Evolutionary conservation across 2,888 invertebrate genomes (phyloP).

Genomic region (Miltochrista miniata): DNA sequence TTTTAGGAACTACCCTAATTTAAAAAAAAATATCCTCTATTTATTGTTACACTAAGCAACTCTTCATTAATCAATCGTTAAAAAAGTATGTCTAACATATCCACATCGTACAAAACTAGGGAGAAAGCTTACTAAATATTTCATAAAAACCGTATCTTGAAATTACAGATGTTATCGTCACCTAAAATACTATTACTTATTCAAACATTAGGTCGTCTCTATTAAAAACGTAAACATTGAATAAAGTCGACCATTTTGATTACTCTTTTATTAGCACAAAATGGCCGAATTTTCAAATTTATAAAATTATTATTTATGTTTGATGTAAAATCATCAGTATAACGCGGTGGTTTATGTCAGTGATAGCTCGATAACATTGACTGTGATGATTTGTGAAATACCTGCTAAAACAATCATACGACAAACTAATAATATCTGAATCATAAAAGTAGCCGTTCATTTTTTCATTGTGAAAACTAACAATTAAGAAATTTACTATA

Average conservation of each 20-base stretch:
- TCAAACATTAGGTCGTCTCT: background rate
- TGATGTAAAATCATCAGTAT: background rate
- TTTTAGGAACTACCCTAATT: too few species aligned
- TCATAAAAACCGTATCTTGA: too few species aligned
- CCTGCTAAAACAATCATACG: conserved; percentile 6
- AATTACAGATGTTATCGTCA: background rate
- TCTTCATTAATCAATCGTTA: too few species aligned
- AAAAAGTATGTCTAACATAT: too few species aligned
- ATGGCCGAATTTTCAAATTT: background rate
- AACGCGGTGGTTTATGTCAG: conserved; percentile 20
- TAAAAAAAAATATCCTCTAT: too few species aligned
- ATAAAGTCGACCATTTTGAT: background rate
- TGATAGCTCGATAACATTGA: conserved; percentile 28
- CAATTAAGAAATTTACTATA: background rate
- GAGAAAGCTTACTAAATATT: too few species aligned
- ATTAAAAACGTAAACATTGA: background rate
- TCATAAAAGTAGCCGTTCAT: background rate
- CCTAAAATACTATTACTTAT: background rate
- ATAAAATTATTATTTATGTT: background rate
- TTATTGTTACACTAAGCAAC: too few species aligned
- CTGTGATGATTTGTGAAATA: conserved; percentile 34
- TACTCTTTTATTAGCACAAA: background rate
- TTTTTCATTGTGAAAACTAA: background rate
- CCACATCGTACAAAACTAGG: too few species aligned
- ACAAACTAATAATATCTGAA: background rate